A percentile compares a stretch with the other conserved stretches of the same genome.
Evolutionary conservation across 2,888 invertebrate genomes (phyloP).

Genomic region (Junonia oenone): DNA sequence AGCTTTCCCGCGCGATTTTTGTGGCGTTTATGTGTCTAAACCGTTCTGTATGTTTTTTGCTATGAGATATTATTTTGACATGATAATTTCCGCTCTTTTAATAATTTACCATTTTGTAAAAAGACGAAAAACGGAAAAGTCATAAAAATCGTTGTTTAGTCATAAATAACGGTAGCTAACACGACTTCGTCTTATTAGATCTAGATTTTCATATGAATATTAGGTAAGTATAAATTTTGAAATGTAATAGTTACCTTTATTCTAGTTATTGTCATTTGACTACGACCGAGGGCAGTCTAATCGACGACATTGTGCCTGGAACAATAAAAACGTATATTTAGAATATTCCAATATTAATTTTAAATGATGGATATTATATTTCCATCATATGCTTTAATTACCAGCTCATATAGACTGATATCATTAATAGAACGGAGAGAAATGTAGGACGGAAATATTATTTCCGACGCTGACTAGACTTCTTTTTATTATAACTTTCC

Average conservation of each 20-base stretch:
- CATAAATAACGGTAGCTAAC: too few relatives aligned
- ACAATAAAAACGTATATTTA: conserved; percentile 18
- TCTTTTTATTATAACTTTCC: conserved; percentile 12
- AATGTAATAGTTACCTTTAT: conserved; percentile 53
- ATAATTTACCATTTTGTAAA: too few relatives aligned
- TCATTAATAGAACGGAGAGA: conserved; percentile 5
- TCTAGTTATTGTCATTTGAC: conserved; percentile 77
- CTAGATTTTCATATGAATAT: too few relatives aligned
- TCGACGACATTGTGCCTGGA: conserved; percentile 66
- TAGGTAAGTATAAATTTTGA: too few relatives aligned
- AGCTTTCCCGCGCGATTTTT: too few relatives aligned
- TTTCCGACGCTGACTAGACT: conserved; percentile 12
- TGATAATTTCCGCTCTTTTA: too few relatives aligned
- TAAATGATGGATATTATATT: not conserved
- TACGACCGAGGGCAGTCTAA: conserved; percentile 54
- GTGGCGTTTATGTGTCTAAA: too few relatives aligned
- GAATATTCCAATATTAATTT: not conserved
- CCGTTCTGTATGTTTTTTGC: too few relatives aligned
- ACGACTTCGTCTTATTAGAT: too few relatives aligned
- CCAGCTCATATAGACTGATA: not conserved
- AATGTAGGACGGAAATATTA: conserved; percentile 15
- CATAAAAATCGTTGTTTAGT: too few relatives aligned
- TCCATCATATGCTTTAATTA: not conserved
- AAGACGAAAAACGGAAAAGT: too few relatives aligned
- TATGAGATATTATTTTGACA: too few relatives aligned